Base-by-base conservation (phyloP, 2,888 invertebrate genomes). In the Teleogryllus oceanicus region DNA sequence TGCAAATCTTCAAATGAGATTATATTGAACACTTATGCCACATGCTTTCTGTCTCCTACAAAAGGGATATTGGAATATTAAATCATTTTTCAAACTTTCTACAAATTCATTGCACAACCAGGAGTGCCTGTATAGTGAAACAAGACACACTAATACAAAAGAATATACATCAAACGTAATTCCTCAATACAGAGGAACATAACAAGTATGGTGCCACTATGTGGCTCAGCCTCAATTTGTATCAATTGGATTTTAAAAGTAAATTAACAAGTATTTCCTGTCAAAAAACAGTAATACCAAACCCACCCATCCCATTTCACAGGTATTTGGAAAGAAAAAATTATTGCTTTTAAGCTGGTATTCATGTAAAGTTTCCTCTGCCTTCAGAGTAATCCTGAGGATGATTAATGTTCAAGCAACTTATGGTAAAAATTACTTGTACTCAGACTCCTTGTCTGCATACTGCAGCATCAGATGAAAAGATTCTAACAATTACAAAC, bases 141-240 rank as follows among this genome's bases (percentile, higher is more conserved):
- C 37, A 37, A 37, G 37, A 37, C 37, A 37, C 37, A 18, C 62
- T 62, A 62, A 62, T 62, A 62, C 62, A 62, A 62, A 62, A 62
- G 62, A 62, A 62, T 62, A 18, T 18, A 62, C 62, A 62, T 62
- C n/a, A 13, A 37, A 62, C 62, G 13, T 62, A 62, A 62, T 62
- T 62, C 62, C 62, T n/a, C 62, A 13, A 62, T n/a, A 18, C 62
- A 5, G 62, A n/a, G 62, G 62, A 62, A 62, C 62, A 62, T 62
- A 62, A 62, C 62, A 62, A 62, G 62, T 62, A 62, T 62, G 62
- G 62, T 62, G 62, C 62, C 62, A 62, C 62, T 18, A 62, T 18
- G 62, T 62, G 62, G n/a, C 62, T 62, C 62, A 62, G 62, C 62
- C 62, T 62, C 62, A 62, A 62, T 62, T 62, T n/a, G 13, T 62